Evolutionary conservation across 2,113 vertebrate species (phyloP).

Genomic region (Pelodiscus sinensis): DNA sequence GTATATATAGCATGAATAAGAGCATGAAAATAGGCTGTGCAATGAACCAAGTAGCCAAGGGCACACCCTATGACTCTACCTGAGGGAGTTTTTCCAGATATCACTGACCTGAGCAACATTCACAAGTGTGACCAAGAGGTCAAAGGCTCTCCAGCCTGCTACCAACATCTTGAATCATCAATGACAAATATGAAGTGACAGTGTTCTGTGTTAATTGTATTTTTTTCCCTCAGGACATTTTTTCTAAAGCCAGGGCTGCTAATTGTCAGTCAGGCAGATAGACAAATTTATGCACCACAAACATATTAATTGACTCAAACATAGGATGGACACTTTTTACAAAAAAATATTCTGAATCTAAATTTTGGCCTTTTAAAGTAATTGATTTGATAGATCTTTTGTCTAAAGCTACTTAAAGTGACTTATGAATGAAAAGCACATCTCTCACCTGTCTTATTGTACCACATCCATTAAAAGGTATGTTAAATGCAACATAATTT

Average conservation of each 20-base stretch:
- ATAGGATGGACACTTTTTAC: neutral
- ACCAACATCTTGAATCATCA: neutral
- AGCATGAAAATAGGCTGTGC: neutral
- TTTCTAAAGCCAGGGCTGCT: neutral
- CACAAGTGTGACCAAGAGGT: neutral
- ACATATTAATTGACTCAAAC: neutral
- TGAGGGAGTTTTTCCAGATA: neutral
- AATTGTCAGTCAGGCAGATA: neutral
- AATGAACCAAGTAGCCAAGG: neutral
- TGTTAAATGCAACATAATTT: constrained; percentile 8
- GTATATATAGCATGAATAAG: neutral
- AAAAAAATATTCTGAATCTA: neutral
- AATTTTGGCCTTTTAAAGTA: neutral
- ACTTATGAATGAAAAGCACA: neutral
- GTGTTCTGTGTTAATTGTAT: neutral
- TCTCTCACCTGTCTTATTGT: constrained; percentile 34
- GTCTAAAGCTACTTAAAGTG: neutral
- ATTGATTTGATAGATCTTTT: neutral
- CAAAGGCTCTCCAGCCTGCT: neutral
- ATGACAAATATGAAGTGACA: neutral
- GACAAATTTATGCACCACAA: neutral
- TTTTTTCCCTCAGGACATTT: neutral
- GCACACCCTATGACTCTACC: neutral
- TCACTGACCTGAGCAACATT: neutral
- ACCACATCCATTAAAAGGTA: constrained; percentile 42